Evolutionary conservation across 2,888 invertebrate genomes (phyloP), one percentile per base, ranked within the genome.

Genomic region (Agrochola macilenta): DNA sequence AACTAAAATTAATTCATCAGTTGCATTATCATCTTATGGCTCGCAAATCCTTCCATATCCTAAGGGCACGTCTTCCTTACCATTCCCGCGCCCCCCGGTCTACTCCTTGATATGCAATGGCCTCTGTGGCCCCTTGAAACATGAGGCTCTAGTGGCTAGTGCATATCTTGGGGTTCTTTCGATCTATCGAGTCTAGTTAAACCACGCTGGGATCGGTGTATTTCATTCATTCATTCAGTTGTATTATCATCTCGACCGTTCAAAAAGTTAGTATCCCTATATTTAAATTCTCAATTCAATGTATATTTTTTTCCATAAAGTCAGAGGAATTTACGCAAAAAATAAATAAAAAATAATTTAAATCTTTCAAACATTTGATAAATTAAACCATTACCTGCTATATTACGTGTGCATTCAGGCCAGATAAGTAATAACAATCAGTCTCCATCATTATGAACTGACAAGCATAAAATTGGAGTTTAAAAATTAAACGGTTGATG

Each of bases 381-480:
- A 78, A 86, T 86, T 80, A 82, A 74, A 86, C 80, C 84, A 87
- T 87, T 84, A 81, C 82, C 74, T 84, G 71, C 78, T 73, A 17
- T 86, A 80, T 81, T 83, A 81, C 79, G 78, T 85, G 82, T 84
- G 82, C 76, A 80, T 84, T 85, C 84, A 77, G 71, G 74, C 76
- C 79, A 76, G 61, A 78, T 77, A 79, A 79, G 74, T 78, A 76
- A 80, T 81, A 86, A 84, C 83, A 88, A 88, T 86, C 81, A 78
- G 73, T 83, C 79, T 77, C 78, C 78, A 82, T 79, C 82, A 85
- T 89, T 86, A 82, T 81, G 84, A 79, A 76, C 88, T 89, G 91
- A 91, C 90, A 91, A 86, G 85, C 91, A 90, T 89, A 82, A 89
- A 91, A 91, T 91, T 91, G 83, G 78, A 83, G 87, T 86, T 87